Evolutionary conservation across 2,888 invertebrate species (phyloP), one percentile per base, ranked within the genome.

Genomic region (Pollenia angustigena): DNA sequence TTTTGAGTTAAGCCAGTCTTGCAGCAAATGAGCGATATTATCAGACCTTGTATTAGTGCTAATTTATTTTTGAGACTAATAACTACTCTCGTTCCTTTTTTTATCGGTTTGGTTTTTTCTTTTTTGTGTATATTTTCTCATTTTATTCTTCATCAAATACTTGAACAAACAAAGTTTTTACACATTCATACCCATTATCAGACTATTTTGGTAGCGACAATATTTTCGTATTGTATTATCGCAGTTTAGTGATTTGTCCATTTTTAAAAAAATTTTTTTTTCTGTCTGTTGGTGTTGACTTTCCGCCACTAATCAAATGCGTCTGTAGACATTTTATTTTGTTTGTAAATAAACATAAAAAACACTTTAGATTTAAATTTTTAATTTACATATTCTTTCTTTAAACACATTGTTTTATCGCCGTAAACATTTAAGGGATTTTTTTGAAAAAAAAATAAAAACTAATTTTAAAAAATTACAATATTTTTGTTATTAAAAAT

Each of bases 211-310:
- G 23, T 75, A 58, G 40, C 82, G 69, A 12, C 62, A 69, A 82
- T 56, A 81, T 76, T 87, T 83, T 81, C 81, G 60, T 66, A 58
- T 83, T 46, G 80, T 75, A 54, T 81, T 87, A 87, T 83, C 76
- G 78, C 62, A 83, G 66, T 86, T 76, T 60, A 66, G 23, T 23
- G 81, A 76, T 60, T 87, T 83, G 60, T 81, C 81, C 86, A 87
- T 87, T 60, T 79, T 50, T 48, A 11, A 32, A 32, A 32, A n/a
- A 32, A 6, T 32, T 14, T 12, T 50, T 50, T 60, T 46, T 52
- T 18, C 14, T 12, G 52, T 11, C 14, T 32, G 11, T 32, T 52
- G 46, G 42, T 44, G 12, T 60, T 44, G 23, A n/a, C 14, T 62
- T 42, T 62, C n/a, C 52, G 44, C 9, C 60, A 60, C 48, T 69